Percentiles rank a stretch among this genome's conserved stretches.
Evolutionary conservation across 2,113 vertebrate genomes (phyloP).

Genomic region (Gambusia holbrooki): DNA sequence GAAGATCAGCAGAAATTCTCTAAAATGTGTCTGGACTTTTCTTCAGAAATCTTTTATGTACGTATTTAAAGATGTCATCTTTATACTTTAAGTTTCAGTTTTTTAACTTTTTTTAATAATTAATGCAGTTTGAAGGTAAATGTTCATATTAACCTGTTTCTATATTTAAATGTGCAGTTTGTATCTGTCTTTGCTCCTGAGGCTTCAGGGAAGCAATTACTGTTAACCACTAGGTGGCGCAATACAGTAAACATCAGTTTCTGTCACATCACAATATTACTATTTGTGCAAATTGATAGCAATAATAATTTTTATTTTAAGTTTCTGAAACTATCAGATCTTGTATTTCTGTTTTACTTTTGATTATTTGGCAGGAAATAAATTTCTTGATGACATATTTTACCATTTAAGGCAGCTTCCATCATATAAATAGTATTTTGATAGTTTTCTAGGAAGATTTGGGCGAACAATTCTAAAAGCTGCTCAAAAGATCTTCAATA

Average conservation of each 20-base stretch:
- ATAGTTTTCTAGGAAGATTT: too few species aligned
- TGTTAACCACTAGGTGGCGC: slow-evolving; percentile 12
- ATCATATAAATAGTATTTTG: too few species aligned
- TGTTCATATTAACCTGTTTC: background rate
- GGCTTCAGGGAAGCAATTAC: background rate
- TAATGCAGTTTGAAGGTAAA: background rate
- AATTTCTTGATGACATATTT: too few species aligned
- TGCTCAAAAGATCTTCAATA: background rate
- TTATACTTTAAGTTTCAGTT: background rate
- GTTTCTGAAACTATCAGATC: too few species aligned
- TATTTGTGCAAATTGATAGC: background rate
- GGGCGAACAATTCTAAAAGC: too few species aligned
- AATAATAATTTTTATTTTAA: too few species aligned
- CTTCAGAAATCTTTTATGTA: too few species aligned
- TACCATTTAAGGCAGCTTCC: too few species aligned
- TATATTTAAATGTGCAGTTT: background rate
- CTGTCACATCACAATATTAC: background rate
- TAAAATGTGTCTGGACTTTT: background rate
- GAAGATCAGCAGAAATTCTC: background rate
- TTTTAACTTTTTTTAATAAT: background rate
- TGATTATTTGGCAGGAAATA: too few species aligned
- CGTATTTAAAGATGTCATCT: background rate
- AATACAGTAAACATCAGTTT: background rate
- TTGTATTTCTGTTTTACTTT: too few species aligned
- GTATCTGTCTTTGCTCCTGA: too few species aligned